Base-by-base conservation (phyloP, 35 echinoderm and acorn worm species). In the Acanthaster planci region DNA sequence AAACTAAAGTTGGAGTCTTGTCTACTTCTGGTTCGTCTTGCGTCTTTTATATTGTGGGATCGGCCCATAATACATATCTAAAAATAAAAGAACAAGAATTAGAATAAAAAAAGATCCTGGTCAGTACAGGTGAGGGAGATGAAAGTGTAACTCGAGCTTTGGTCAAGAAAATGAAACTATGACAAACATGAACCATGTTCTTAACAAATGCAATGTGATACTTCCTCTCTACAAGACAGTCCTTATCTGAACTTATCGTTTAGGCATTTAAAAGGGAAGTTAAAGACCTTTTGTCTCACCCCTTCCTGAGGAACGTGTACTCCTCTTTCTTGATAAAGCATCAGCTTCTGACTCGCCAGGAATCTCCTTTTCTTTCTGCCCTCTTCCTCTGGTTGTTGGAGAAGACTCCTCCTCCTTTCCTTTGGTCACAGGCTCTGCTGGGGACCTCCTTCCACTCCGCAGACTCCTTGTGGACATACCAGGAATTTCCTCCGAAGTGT, bases 21-120 rank as follows among this genome's bases (percentile, higher is more conserved):
- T 89, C 57, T 39, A 89, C 59, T 89, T 89, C 79, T 89, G 87
- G 67, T 89, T 89, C 36, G 54, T 82, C 36, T 89, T 89, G n/a
- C 87, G 58, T 38, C 87, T 39, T 36, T 89, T 89, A 39, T 89
- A 89, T 2, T 78, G 39, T 30, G 87, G 87, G 52, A 89, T 60
- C 2, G 87, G 87, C 36, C 87, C 87, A 52, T 89, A 89, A 37
- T 89, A 89, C 77, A 80, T 89, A 29, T 89, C 87, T 89, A 55
- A 40, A 82, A 89, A 5, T 18, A 89, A n/a, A 79, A 68, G 26
- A 35, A 5, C 16, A 68, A 72, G 64, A 72, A 26, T 35, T 6
- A 72, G 64, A 27, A 26, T 72, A 21, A 72, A 26, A 26, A 18
- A 18, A 5, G 7, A 59, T 59, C 19, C 19, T 59, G 19, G 19